A percentile compares a stretch with the other conserved stretches of the same genome.
phyloP scores from a whole-genome alignment of 2,113 vertebrate species.

The Anthoscopus minutus region DNA sequence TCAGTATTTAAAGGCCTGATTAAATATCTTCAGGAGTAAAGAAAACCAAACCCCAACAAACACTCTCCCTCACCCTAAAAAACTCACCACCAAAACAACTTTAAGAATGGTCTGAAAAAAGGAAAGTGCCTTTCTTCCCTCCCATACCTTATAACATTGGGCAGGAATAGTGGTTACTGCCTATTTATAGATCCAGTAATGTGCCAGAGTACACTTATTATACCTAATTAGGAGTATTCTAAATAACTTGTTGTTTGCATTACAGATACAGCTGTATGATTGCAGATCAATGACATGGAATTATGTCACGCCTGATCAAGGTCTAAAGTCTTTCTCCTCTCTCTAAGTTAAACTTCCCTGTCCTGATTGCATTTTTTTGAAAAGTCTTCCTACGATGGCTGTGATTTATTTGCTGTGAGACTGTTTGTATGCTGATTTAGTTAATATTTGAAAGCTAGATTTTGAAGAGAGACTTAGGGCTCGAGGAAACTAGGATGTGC shows the following conservation, averaged over 20 bases:
- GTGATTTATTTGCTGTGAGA: neutral
- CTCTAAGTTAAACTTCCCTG: neutral
- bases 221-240: slow-evolving; percentile 1
- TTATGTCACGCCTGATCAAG: neutral
- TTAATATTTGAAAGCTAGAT: neutral
- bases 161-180: neutral
- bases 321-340: slow-evolving; percentile 14
- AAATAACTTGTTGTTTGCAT: slow-evolving; percentile 36
- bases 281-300: slow-evolving; percentile 8
- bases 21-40: neutral
- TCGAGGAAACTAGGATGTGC: neutral
- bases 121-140: neutral
- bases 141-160: neutral
- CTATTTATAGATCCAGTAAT: neutral
- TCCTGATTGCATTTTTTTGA: neutral
- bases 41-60: neutral
- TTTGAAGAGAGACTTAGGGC: neutral
- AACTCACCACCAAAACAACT: neutral
- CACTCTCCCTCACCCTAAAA: fast-evolving
- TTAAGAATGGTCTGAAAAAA: neutral
- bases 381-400: neutral
- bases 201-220: neutral
- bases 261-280: neutral
- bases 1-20: neutral
- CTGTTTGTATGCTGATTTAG: neutral